Percentiles rank a stretch among this genome's conserved stretches.
Conservation (phyloP, 2,113 vertebrate species). For the Centrocercus urophasianus region DNA sequence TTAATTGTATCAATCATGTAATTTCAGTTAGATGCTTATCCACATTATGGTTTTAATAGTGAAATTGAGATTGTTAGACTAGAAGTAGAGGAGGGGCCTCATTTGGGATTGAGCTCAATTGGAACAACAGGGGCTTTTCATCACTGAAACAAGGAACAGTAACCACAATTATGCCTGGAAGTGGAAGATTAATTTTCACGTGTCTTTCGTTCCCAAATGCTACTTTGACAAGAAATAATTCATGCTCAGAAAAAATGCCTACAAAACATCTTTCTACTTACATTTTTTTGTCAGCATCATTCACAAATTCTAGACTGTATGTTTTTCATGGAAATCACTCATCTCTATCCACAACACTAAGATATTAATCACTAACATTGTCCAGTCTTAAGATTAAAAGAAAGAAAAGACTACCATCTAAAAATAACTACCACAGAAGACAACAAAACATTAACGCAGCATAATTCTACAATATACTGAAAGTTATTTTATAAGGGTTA, state of each 20-base stretch:
- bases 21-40: neutral
- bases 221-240: neutral
- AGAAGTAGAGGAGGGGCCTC: neutral
- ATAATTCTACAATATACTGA: neutral
- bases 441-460: accelerated
- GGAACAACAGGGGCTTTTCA: neutral
- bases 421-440: neutral
- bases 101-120: neutral
- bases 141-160: neutral
- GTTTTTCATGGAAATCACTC: neutral
- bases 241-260: neutral
- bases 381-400: neutral
- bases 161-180: neutral
- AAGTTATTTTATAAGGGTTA: neutral
- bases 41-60: neutral
- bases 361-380: neutral
- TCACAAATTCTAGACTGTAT: neutral
- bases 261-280: neutral
- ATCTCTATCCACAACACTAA: neutral
- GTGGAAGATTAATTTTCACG: neutral
- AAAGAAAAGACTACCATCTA: neutral
- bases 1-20: neutral
- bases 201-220: neutral
- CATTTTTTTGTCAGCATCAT: neutral
- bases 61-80: neutral